These are phyloP conservation scores for Paracentrotus lividus DNA, from an alignment of 53 echinoderm and acorn worm genomes.

Conservation along the genomic window DNA sequence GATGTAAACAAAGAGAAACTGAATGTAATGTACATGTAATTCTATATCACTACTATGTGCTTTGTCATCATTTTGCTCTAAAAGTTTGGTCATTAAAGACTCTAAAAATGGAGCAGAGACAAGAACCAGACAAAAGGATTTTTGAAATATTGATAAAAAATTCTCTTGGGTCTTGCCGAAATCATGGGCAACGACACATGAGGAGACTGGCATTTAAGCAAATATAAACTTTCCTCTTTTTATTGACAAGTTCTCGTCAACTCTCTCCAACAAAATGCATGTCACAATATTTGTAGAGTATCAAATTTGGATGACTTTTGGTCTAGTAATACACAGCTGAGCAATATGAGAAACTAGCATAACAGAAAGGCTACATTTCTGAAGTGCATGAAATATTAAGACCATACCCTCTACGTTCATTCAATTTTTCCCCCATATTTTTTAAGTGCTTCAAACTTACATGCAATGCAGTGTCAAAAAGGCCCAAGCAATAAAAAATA, in stretches of 20 bases:
- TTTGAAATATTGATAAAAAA: neutral
- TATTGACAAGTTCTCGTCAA: conserved; percentile 33
- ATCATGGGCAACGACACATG: neutral
- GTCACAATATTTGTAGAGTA: conserved; percentile 45
- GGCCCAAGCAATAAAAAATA: too few relatives aligned
- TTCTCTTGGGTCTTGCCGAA: neutral
- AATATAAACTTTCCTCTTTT: neutral
- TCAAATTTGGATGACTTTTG: conserved; percentile 46
- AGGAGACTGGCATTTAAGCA: conserved; percentile 14
- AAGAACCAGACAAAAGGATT: neutral
- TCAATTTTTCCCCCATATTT: conserved; percentile 13
- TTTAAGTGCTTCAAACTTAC: neutral
- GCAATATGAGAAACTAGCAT: conserved; percentile 18
- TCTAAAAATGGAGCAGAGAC: neutral
- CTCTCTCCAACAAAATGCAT: conserved; percentile 6
- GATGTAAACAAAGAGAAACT: too few relatives aligned
- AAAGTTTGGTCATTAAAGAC: too few relatives aligned
- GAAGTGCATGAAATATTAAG: neutral
- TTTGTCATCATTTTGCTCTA: neutral
- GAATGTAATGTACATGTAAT: too few relatives aligned
- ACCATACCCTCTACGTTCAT: conserved; percentile 23
- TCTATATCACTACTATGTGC: too few relatives aligned
- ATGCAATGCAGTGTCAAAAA: neutral
- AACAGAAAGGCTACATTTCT: conserved; percentile 6
- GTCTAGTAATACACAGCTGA: conserved; percentile 33